phyloP scores from a whole-genome alignment of 37 sponge, comb jelly and placozoan species.

The Diacarnus erythraeanus region DNA sequence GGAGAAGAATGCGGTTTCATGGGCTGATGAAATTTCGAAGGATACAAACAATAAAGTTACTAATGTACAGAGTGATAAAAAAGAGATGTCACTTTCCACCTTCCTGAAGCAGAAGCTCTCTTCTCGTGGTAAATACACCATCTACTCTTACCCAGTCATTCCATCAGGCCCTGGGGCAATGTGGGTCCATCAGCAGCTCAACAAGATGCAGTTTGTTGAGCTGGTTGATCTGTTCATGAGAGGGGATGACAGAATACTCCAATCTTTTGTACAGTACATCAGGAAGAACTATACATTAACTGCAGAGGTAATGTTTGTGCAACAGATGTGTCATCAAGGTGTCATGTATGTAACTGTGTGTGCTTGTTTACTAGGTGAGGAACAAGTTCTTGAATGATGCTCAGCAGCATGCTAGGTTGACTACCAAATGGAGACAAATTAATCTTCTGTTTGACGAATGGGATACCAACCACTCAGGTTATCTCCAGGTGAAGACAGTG shows the following conservation, averaged over 20 bases:
- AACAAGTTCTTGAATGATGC: slow-evolving; percentile 7
- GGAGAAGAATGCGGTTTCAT: background rate
- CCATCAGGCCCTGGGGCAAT: slow-evolving; percentile 59
- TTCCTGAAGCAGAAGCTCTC: no score
- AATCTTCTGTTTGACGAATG: slow-evolving; percentile 73
- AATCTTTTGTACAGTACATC: slow-evolving; percentile 33
- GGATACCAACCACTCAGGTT: slow-evolving; percentile 82
- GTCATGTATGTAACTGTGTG: background rate
- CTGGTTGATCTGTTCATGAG: slow-evolving; percentile 65
- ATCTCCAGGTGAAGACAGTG: slow-evolving; percentile 52
- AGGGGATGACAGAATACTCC: no score
- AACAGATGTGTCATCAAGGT: slow-evolving; percentile 23
- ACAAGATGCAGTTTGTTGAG: slow-evolving; percentile 56
- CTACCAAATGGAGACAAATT: slow-evolving; percentile 4
- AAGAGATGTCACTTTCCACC: no score
- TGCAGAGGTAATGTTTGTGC: no score
- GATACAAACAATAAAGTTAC: no score
- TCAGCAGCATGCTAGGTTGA: slow-evolving; percentile 6
- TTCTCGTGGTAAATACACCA: background rate
- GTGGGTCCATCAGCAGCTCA: slow-evolving; percentile 54
- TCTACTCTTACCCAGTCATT: background rate
- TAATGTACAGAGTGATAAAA: no score
- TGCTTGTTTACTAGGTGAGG: background rate
- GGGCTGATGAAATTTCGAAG: no score
- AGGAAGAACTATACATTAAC: slow-evolving; percentile 46